Conservation (phyloP, 1,140 invertebrate species). For the Drosophila carrolli region DNA sequence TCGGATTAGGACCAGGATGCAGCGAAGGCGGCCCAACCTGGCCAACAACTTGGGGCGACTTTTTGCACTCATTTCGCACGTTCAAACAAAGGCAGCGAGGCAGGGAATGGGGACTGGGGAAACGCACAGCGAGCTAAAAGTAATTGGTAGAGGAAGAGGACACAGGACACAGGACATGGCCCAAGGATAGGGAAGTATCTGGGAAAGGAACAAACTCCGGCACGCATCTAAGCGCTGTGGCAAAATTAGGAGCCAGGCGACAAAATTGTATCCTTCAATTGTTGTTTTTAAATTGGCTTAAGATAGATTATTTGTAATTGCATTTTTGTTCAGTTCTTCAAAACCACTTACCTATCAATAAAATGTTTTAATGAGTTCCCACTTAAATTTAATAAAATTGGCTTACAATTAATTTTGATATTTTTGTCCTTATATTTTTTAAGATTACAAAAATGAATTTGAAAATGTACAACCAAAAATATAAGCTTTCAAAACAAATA, state of each 20-base stretch:
- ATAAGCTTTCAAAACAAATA: no score
- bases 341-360: no score
- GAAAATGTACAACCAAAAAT: no score
- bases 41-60: constrained; percentile 71
- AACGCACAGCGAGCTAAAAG: constrained; percentile 24
- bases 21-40: constrained; percentile 41
- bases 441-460: background rate
- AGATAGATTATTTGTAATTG: no score
- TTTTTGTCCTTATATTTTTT: background rate
- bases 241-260: constrained; percentile 14
- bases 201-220: constrained; percentile 11
- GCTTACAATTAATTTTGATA: no score
- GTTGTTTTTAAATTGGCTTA: no score
- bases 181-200: constrained; percentile 26
- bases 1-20: constrained; percentile 10
- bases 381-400: background rate
- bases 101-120: background rate
- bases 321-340: no score
- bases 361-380: no score
- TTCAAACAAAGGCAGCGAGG: constrained; percentile 42
- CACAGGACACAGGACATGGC: constrained; percentile 14
- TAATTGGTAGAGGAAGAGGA: constrained; percentile 36
- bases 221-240: constrained; percentile 18
- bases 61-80: constrained; percentile 78
- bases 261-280: background rate